phyloP scores from a whole-genome alignment of 2,113 vertebrate species.

The Egretta garzetta region DNA sequence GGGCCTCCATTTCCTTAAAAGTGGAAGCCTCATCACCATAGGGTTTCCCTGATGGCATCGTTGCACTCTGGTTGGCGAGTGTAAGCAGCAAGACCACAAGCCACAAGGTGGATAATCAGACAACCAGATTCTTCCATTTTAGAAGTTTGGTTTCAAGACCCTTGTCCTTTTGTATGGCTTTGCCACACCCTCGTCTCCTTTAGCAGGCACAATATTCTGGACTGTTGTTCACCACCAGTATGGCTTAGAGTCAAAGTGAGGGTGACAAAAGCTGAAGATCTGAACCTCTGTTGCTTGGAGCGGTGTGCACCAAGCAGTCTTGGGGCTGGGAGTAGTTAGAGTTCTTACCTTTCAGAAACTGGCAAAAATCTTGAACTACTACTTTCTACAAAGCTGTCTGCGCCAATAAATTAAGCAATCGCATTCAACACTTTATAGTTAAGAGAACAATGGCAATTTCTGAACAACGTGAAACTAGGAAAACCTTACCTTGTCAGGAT shows the following conservation, averaged over 20 bases:
- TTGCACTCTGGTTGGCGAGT: not conserved
- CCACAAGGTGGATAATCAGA: not conserved
- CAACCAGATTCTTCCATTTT: not conserved
- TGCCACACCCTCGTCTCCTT: not conserved
- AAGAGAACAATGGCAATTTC: not conserved
- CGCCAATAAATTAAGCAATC: not conserved
- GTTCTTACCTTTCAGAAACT: not conserved
- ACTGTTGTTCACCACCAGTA: not conserved
- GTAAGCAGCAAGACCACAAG: not conserved
- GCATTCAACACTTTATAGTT: accelerated
- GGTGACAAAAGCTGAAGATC: not conserved
- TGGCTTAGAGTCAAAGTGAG: not conserved
- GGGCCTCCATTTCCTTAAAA: not conserved
- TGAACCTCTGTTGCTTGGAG: not conserved
- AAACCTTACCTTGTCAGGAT: slow-evolving; percentile 93
- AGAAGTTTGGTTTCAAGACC: not conserved
- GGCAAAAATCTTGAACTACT: not conserved
- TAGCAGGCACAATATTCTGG: not conserved
- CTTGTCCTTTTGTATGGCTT: not conserved
- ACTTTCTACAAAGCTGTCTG: not conserved
- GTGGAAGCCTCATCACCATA: not conserved
- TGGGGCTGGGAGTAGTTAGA: not conserved
- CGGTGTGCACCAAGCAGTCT: not conserved
- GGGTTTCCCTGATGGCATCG: not conserved
- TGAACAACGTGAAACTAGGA: accelerated